These are phyloP conservation scores for Stylophora pistillata DNA, from an alignment of 64 coral and sea anemone species.

Conservation along the genomic window DNA sequence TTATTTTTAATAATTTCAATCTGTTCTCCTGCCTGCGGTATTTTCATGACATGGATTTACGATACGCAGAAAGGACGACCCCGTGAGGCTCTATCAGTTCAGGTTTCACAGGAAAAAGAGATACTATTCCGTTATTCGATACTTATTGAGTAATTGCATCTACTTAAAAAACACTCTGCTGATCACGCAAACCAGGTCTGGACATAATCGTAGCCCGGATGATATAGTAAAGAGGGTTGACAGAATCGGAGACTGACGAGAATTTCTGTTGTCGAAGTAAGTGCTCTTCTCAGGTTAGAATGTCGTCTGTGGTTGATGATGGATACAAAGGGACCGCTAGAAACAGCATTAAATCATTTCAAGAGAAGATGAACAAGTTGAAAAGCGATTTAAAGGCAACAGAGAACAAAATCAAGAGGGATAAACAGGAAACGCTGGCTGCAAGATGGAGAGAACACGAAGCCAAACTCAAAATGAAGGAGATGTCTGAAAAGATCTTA, in stretches of 20 bases:
- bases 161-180: not conserved
- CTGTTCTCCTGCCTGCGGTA: too few species aligned
- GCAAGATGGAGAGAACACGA: conserved; percentile 31
- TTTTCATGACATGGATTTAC: too few species aligned
- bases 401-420: not conserved
- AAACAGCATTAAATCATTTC: conserved; percentile 9
- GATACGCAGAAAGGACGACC: too few species aligned
- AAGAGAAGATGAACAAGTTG: conserved; percentile 23
- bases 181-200: not conserved
- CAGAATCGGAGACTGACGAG: not conserved
- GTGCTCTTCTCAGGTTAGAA: not conserved
- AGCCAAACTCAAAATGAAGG: conserved; percentile 23
- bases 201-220: not conserved
- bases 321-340: not conserved
- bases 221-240: not conserved
- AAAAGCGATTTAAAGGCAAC: conserved; percentile 17
- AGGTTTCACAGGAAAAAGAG: not conserved
- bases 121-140: not conserved
- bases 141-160: not conserved
- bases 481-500: conserved; percentile 16
- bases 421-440: conserved; percentile 12
- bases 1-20: too few species aligned
- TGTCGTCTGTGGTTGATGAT: not conserved
- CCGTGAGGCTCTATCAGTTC: too few species aligned
- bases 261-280: conserved; percentile 2